Evolutionary conservation across 2,888 invertebrate species (phyloP), one percentile per base, ranked within the genome.

Genomic region (Chloromyia formosa): DNA sequence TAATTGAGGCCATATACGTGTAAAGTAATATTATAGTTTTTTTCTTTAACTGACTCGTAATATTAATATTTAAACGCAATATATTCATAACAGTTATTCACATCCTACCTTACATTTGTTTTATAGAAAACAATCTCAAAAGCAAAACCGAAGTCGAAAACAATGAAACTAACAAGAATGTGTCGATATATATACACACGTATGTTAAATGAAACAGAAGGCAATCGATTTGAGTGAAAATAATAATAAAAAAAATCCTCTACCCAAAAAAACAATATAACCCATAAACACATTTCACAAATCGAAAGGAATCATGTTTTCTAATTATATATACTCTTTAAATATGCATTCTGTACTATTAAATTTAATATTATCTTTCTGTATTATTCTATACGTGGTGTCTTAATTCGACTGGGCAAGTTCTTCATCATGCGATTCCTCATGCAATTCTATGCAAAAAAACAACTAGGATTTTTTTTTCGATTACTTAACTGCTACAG

Each of bases 301-400:
- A 42, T 42, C 42, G 42, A 42, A 42, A n/a, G 42, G 12, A 12
- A 5, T 42, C 42, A 9, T 42, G 42, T 42, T 42, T 42, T 42
- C 42, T 42, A 12, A 42, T 42, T 42, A 58, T 58, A 58, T 5
- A 14, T 58, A n/a, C n/a, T n/a, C n/a, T 58, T 20, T 58, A 54
- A n/a, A n/a, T n/a, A n/a, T n/a, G 3, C 18, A 58, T 58, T 58
- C 58, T 58, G 20, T 16, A 58, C 10, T 4, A 12, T 58, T 58
- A 20, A 58, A 58, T 58, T 58, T 58, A 18, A 54, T 5, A 58
- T 18, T 16, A 58, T 12, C n/a, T n/a, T 58, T 58, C n/a, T 58
- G 58, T 58, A 58, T 58, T 58, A 18, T 58, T 58, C 16, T 58
- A 58, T 5, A n/a, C n/a, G n/a, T n/a, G n/a, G n/a, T n/a, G n/a